Evolutionary conservation across 1,140 invertebrate species (phyloP).

Genomic region (Tetramorium parvispinum): DNA sequence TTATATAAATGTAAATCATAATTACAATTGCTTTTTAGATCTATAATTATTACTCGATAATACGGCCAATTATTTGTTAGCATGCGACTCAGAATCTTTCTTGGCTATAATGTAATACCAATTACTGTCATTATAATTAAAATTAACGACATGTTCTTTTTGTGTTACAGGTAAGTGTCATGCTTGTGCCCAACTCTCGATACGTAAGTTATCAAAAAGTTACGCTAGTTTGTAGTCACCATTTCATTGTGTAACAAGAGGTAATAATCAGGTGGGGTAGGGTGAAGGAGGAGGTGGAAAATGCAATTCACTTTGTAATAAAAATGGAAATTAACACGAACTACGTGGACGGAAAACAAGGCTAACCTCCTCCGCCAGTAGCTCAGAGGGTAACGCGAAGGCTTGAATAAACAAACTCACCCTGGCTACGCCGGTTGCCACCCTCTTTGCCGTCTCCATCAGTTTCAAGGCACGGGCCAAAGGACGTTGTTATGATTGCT

Average conservation of each 20-base stretch:
- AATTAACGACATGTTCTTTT: constrained; percentile 56
- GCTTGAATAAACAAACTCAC: constrained; percentile 82
- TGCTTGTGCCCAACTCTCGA: neutral
- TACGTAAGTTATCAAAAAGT: constrained; percentile 62
- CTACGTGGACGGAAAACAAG: constrained; percentile 78
- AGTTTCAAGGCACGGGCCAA: constrained; percentile 75
- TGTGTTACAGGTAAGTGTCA: constrained; percentile 82
- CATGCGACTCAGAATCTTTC: neutral
- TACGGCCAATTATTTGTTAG: neutral
- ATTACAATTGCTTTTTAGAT: neutral
- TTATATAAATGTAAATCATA: neutral
- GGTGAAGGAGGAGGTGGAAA: constrained; percentile 59
- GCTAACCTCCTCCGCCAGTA: constrained; percentile 74
- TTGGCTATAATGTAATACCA: neutral
- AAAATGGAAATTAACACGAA: constrained; percentile 83
- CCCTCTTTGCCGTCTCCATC: constrained; percentile 74
- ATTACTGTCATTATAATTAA: neutral
- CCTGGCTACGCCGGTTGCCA: constrained; percentile 66
- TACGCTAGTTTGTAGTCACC: constrained; percentile 5
- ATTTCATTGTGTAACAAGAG: constrained; percentile 49
- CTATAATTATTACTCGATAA: neutral
- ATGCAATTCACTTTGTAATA: constrained; percentile 82
- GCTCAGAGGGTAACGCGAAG: constrained; percentile 74
- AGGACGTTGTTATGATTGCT: constrained; percentile 84
- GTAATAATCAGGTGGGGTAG: constrained; percentile 35